phyloP scores from a whole-genome alignment of 2,797 vertebrate genomes.

The Loriculus beryllinus region DNA sequence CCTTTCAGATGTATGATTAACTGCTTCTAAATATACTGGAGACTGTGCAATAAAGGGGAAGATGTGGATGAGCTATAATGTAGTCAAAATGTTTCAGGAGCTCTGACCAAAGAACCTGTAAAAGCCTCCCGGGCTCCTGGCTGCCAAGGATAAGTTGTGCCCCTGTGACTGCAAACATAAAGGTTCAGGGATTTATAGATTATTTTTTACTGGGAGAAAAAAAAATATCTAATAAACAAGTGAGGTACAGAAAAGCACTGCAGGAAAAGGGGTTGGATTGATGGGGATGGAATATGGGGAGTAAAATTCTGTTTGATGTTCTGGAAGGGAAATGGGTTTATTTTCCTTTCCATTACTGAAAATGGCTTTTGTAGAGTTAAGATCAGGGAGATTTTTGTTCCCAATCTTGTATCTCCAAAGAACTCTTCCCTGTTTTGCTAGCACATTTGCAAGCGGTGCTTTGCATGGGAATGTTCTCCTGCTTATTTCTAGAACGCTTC shows the following conservation, averaged over 20 bases:
- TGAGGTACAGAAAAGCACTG: neutral
- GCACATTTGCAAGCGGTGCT: neutral
- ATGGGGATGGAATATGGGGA: neutral
- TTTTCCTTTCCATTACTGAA: neutral
- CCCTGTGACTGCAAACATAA: neutral
- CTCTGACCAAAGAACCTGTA: neutral
- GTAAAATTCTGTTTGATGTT: slow-evolving; percentile 1
- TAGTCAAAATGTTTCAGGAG: neutral
- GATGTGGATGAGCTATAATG: neutral
- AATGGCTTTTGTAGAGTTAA: neutral
- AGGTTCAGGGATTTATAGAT: neutral
- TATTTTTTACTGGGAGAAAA: neutral
- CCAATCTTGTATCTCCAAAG: neutral
- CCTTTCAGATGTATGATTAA: slow-evolving; percentile 49
- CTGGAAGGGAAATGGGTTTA: neutral
- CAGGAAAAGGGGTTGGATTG: neutral
- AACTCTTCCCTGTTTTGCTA: neutral
- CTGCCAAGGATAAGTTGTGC: neutral
- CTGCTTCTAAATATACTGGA: slow-evolving; percentile 27
- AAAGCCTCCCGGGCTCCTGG: neutral
- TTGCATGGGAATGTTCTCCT: neutral
- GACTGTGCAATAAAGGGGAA: neutral
- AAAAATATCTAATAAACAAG: neutral
- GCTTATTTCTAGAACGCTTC: neutral
- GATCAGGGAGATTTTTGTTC: neutral